phyloP scores from a whole-genome alignment of 2,113 vertebrate species.

The Tragelaphus strepsiceros region DNA sequence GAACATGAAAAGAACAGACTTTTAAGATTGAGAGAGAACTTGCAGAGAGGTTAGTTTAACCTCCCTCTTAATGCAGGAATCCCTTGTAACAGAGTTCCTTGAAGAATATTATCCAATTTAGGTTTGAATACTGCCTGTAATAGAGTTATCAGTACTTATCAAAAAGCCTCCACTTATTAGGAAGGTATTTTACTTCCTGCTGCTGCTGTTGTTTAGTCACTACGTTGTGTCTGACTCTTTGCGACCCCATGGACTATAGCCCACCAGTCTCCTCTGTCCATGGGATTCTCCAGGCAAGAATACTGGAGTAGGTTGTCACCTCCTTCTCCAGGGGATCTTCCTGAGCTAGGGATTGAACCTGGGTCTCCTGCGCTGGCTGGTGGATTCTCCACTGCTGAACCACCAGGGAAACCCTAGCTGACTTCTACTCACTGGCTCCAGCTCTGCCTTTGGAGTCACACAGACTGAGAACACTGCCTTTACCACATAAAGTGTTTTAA shows the following conservation, averaged over 20 bases:
- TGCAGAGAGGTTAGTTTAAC: background rate
- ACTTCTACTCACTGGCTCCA: conserved; percentile 3
- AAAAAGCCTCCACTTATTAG: background rate
- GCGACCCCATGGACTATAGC: background rate
- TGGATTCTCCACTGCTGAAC: background rate
- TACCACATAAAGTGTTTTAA: background rate
- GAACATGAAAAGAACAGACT: background rate
- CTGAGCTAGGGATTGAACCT: background rate
- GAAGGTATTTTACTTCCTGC: conserved; percentile 12
- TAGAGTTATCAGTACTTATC: background rate
- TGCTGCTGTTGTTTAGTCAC: background rate
- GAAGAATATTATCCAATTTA: background rate
- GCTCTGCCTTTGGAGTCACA: background rate
- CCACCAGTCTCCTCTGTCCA: background rate
- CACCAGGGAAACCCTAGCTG: background rate
- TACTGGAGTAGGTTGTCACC: background rate
- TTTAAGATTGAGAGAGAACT: background rate
- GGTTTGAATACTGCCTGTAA: background rate
- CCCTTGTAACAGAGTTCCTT: background rate
- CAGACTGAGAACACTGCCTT: background rate
- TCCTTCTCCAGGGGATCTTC: background rate
- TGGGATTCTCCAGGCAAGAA: background rate
- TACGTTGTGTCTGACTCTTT: background rate
- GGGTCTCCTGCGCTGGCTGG: background rate
- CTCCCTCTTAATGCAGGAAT: background rate